Percentiles rank a stretch among this genome's conserved stretches.
Conservation (phyloP, 2,888 invertebrate species). For the Ceraclea dissimilis region DNA sequence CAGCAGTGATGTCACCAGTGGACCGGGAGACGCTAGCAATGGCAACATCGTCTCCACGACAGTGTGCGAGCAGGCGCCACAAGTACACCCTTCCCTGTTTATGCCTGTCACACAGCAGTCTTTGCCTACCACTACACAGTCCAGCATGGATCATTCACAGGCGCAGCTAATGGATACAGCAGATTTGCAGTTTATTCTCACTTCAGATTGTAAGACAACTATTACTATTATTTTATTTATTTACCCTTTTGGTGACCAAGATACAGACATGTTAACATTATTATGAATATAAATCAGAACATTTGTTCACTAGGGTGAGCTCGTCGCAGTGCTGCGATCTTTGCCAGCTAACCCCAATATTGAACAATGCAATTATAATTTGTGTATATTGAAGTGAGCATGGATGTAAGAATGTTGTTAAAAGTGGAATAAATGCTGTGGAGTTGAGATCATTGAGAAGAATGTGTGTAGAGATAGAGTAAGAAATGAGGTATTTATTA, state of each 20-base stretch:
- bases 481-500: too few species aligned
- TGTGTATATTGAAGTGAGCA: too few species aligned
- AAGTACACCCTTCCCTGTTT: neutral
- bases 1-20: slow-evolving; percentile 10
- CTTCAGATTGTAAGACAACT: slow-evolving; percentile 12
- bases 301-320: too few species aligned
- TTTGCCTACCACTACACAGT: neutral
- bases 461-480: too few species aligned
- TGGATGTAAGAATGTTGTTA: too few species aligned
- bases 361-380: too few species aligned
- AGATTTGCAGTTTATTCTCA: slow-evolving; percentile 16
- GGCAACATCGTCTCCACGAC: neutral
- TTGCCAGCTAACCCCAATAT: too few species aligned
- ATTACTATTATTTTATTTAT: neutral
- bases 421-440: too few species aligned
- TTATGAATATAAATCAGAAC: too few species aligned
- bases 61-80: neutral
- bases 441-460: too few species aligned
- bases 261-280: too few species aligned
- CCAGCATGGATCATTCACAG: neutral
- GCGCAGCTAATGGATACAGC: slow-evolving; percentile 13
- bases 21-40: slow-evolving; percentile 9
- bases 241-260: neutral
- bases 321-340: too few species aligned
- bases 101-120: slow-evolving; percentile 1